A percentile compares a stretch with the other conserved stretches of the same genome.
Evolutionary conservation across 2,888 invertebrate genomes (phyloP).

Genomic region (Xanthostigma xanthostigma): DNA sequence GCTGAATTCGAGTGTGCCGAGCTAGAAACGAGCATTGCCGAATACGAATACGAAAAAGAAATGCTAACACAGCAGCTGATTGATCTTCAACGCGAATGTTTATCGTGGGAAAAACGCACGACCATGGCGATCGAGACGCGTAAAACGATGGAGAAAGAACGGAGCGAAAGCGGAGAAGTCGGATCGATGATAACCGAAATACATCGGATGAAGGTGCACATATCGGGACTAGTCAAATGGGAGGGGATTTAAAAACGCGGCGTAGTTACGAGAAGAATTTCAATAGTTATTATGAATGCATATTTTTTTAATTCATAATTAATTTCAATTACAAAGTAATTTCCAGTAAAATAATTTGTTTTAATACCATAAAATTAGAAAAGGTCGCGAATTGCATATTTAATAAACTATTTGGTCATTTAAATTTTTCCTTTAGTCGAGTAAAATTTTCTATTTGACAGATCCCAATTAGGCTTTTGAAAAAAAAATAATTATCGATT

Average conservation of each 20-base stretch:
- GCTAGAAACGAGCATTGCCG: slow-evolving; percentile 50
- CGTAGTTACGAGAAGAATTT: no score
- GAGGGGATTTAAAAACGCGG: slow-evolving; percentile 12
- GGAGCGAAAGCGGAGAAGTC: slow-evolving; percentile 51
- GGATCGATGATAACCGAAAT: slow-evolving; percentile 66
- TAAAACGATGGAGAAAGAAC: slow-evolving; percentile 48
- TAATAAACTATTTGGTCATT: no score
- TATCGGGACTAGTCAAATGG: slow-evolving; percentile 1
- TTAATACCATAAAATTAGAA: no score
- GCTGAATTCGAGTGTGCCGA: slow-evolving; percentile 51
- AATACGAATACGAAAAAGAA: slow-evolving; percentile 49
- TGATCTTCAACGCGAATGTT: slow-evolving; percentile 45
- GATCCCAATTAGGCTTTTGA: no score
- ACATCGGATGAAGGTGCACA: slow-evolving; percentile 61
- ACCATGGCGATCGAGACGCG: slow-evolving; percentile 56
- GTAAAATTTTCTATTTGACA: no score
- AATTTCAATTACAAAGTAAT: no score
- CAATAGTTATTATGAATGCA: no score
- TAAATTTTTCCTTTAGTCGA: no score
- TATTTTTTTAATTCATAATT: no score
- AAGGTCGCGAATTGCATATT: no score
- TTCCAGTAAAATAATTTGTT: no score
- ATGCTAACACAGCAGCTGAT: slow-evolving; percentile 46
- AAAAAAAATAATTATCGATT: no score
- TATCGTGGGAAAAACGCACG: slow-evolving; percentile 73